phyloP scores from a whole-genome alignment of 2,888 invertebrate species.

The Serrognathus titanus region DNA sequence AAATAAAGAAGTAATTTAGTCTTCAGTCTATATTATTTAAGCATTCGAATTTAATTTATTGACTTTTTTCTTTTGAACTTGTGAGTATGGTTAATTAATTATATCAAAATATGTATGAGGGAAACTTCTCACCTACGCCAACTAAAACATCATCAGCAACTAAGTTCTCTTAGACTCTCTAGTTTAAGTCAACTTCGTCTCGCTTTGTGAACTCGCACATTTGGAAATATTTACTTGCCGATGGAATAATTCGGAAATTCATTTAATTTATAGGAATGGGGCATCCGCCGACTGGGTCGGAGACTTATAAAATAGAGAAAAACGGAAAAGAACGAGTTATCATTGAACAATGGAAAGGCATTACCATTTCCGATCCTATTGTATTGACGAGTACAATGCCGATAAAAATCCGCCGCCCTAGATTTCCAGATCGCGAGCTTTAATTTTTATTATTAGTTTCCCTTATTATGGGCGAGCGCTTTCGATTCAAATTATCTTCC shows the following conservation, averaged over 20 bases:
- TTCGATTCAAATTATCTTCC: not conserved
- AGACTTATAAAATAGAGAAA: too few species aligned
- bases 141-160: too few species aligned
- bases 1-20: too few species aligned
- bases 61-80: not conserved
- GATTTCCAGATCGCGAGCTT: not conserved
- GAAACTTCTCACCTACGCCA: not conserved
- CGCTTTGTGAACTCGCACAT: too few species aligned
- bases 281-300: too few species aligned
- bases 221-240: too few species aligned
- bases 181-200: too few species aligned
- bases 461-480: not conserved
- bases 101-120: not conserved
- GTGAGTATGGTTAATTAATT: not conserved
- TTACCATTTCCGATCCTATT: conserved; percentile 11
- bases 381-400: conserved; percentile 3
- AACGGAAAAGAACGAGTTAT: not conserved
- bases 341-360: conserved; percentile 9
- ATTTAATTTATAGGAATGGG: too few species aligned
- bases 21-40: too few species aligned
- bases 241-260: too few species aligned
- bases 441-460: conserved; percentile 4
- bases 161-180: too few species aligned
- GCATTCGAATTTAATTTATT: too few species aligned
- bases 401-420: not conserved